phyloP scores from a whole-genome alignment of 2,888 invertebrate genomes.

The Monopis laevigella region DNA sequence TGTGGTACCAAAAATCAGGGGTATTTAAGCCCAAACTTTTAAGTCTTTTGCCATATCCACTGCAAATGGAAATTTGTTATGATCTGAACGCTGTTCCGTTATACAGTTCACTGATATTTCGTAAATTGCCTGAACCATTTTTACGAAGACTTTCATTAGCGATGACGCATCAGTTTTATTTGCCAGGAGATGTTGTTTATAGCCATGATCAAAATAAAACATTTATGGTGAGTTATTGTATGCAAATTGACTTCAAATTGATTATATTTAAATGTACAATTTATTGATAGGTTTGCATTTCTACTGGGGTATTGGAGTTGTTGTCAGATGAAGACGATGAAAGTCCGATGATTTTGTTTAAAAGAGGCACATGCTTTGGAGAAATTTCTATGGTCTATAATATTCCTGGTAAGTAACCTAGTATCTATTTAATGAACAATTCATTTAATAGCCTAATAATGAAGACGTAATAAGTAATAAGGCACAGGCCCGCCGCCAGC shows the following conservation, averaged over 20 bases:
- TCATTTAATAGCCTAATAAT: no score
- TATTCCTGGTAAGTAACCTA: constrained; percentile 49
- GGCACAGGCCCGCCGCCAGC: no score
- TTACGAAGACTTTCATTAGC: constrained; percentile 55
- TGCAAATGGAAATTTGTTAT: constrained; percentile 62
- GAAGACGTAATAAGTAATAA: no score
- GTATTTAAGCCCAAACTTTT: constrained; percentile 53
- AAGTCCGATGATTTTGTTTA: constrained; percentile 62
- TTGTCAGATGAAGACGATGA: constrained; percentile 63
- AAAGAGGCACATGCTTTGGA: constrained; percentile 60
- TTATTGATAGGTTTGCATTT: constrained; percentile 55
- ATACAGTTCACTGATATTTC: constrained; percentile 58
- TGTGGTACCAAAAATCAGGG: constrained; percentile 63
- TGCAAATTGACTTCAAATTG: no score
- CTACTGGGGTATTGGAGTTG: constrained; percentile 55
- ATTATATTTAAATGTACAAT: constrained; percentile 10
- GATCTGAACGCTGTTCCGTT: constrained; percentile 61
- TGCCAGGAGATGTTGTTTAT: constrained; percentile 60
- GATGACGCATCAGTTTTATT: constrained; percentile 62
- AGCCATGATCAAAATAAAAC: constrained; percentile 58
- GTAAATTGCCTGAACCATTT: constrained; percentile 60
- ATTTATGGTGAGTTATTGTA: constrained; percentile 45
- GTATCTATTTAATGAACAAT: no score
- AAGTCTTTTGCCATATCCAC: constrained; percentile 46
- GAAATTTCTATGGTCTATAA: constrained; percentile 60